Evolutionary conservation across 1,140 invertebrate genomes (phyloP), one percentile per base, ranked within the genome.

Genomic region (Alviniconcha marisindica): DNA sequence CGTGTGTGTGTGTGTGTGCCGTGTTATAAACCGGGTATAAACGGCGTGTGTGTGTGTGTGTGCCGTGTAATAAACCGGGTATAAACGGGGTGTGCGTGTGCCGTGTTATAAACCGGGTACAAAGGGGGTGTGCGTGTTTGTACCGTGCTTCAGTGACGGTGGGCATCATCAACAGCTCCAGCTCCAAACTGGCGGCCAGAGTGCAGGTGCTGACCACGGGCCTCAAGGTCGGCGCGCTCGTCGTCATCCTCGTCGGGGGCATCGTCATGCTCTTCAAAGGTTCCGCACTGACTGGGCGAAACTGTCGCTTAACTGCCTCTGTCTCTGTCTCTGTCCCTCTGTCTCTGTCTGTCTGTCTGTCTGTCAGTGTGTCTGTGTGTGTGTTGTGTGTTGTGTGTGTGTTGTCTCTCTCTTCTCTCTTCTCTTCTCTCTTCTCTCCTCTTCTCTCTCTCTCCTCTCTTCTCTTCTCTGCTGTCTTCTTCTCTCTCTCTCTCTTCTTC

Each of bases 141-240:
- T 51, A 24, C 24, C 12, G 51, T 31, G n/a, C 44, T 81, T n/a
- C 84, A 90, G 89, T 90, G 56, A 87, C 86, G 0, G 85, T 99
- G 42, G 97, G 97, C 33, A 97, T 96, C 87, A 94, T 99, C 51
- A 98, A 98, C 91, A 97, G 96, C 60, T 96, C 96, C 90, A 96
- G 97, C 92, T 96, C 98, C 48, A 96, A 96, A 92, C 91, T 95
- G 89, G 97, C 97, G 5, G 96, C 97, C 3, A 95, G 95, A 90
- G 94, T 98, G 82, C 97, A 98, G 92, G 97, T 98, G 91, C 93
- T 97, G 1, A 98, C 98, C 89, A 98, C 98, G 2, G 89, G 95
- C 1, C 95, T 96, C 56, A 97, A 96, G 90, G 88, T 96, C 0
- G 93, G 96, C 7, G 95, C 96, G 93, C 93, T 95, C 84, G 81